phyloP scores from a whole-genome alignment of 2,113 vertebrate genomes.

The Lathamus discolor region DNA sequence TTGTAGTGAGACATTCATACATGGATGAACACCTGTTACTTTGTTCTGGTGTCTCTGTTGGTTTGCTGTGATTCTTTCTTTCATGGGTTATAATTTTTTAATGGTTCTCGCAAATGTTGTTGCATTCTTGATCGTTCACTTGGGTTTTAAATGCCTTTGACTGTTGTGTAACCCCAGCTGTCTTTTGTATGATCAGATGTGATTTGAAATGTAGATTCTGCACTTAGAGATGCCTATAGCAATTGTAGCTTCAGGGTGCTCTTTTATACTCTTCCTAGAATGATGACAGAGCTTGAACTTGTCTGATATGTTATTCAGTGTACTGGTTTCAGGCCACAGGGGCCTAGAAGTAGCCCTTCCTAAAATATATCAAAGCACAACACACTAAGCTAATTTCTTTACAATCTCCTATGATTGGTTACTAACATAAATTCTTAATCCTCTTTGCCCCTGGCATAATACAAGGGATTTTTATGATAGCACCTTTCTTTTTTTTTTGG shows the following conservation, averaged over 20 bases:
- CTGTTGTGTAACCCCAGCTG: not conserved
- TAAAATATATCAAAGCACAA: not conserved
- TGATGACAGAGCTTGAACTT: not conserved
- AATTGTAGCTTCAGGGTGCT: not conserved
- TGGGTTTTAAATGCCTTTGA: not conserved
- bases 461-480: not conserved
- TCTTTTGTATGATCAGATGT: not conserved
- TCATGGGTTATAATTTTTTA: not conserved
- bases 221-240: not conserved
- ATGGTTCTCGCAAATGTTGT: not conserved
- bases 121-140: not conserved
- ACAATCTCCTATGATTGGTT: not conserved
- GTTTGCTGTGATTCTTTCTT: not conserved
- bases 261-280: not conserved
- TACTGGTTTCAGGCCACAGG: not conserved
- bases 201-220: not conserved
- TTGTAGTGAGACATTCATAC: fast-evolving
- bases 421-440: not conserved
- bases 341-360: not conserved
- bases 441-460: not conserved
- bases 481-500: not conserved
- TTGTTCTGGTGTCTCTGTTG: not conserved
- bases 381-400: not conserved
- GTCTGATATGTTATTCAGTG: not conserved
- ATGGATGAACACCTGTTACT: not conserved